A percentile compares a stretch with the other conserved stretches of the same genome.
phyloP scores from a whole-genome alignment of 2,113 vertebrate species.

The Engystomops pustulosus region DNA sequence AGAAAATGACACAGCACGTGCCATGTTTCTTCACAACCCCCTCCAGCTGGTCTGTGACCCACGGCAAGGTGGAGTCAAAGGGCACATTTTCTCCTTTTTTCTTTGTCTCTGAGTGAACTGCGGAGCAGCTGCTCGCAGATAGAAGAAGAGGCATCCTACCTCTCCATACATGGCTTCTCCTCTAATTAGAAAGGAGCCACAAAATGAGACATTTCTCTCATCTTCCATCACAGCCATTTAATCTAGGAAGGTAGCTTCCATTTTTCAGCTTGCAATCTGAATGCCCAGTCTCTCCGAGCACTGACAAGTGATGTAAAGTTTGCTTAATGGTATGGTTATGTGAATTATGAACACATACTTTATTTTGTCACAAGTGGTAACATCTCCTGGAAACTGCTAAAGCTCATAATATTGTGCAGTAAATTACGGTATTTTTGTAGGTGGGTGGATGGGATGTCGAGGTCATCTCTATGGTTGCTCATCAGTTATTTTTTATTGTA shows the following conservation, averaged over 20 bases:
- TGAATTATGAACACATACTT: conserved; percentile 53
- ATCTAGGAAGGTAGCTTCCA: conserved; percentile 11
- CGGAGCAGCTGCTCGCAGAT: conserved; percentile 44
- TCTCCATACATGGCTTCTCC: conserved; percentile 10
- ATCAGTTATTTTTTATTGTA: conserved; percentile 55
- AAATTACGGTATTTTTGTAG: conserved; percentile 58
- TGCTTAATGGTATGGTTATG: conserved; percentile 43
- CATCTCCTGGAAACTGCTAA: conserved; percentile 52
- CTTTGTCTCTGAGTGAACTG: conserved; percentile 44
- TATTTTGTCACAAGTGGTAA: conserved; percentile 55
- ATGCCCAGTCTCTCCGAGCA: neutral
- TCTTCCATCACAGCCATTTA: neutral
- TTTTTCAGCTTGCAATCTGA: conserved; percentile 34
- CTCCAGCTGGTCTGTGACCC: conserved; percentile 56
- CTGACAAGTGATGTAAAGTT: conserved; percentile 46
- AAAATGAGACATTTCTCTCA: conserved; percentile 29
- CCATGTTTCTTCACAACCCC: conserved; percentile 49
- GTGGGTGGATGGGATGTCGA: conserved; percentile 52
- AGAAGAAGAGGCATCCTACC: conserved; percentile 29
- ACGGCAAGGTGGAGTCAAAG: conserved; percentile 53
- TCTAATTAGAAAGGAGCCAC: conserved; percentile 37
- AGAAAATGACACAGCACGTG: conserved; percentile 49
- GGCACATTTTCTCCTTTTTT: conserved; percentile 43
- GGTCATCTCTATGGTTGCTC: conserved; percentile 50
- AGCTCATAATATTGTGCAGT: conserved; percentile 50